These are phyloP conservation scores for Matsumurasca onukii DNA, from an alignment of 1,140 invertebrate species.

Conservation along the genomic window DNA sequence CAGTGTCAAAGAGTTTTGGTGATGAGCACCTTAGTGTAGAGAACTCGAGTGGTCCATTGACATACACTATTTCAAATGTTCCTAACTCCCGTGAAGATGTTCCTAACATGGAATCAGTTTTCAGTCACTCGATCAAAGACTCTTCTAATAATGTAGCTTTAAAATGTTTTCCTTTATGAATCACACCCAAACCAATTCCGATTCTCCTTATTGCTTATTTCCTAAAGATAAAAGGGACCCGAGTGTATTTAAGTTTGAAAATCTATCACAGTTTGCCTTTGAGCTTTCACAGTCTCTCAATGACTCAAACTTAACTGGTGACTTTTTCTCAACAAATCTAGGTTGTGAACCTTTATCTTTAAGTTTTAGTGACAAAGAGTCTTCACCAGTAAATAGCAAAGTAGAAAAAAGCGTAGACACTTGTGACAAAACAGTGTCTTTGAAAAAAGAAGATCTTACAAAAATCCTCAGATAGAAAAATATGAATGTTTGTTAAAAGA, in stretches of 20 bases:
- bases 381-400: neutral
- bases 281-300: conserved; percentile 17
- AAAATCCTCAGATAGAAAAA: conserved; percentile 26
- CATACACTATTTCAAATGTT: conserved; percentile 3
- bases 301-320: neutral
- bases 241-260: conserved; percentile 17
- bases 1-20: neutral
- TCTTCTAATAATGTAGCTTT: conserved; percentile 8
- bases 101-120: neutral
- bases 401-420: neutral
- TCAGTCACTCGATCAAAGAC: neutral
- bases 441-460: neutral
- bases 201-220: conserved; percentile 1
- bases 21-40: neutral
- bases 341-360: conserved; percentile 11
- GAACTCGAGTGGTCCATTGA: conserved; percentile 5
- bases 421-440: neutral
- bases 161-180: conserved; percentile 19
- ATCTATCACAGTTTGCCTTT: conserved; percentile 23
- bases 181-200: neutral
- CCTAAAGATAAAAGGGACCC: conserved; percentile 4
- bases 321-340: neutral
- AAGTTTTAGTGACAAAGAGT: conserved; percentile 2
- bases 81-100: neutral
- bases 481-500: conserved; percentile 44